Evolutionary conservation across 2,888 invertebrate genomes (phyloP).

Genomic region (Carpatolechia fugitivella): DNA sequence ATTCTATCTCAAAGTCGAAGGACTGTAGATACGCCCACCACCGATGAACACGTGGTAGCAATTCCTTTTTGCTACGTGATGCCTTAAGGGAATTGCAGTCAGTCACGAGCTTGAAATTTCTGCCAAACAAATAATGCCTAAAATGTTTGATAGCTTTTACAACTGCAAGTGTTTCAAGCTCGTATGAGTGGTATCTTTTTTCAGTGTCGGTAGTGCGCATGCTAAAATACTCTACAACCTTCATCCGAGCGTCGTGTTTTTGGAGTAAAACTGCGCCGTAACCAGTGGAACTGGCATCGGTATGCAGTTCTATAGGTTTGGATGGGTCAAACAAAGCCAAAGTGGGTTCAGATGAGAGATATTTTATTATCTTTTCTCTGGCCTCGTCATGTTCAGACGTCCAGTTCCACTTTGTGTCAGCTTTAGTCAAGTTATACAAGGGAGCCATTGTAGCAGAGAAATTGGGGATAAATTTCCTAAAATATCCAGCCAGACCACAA

Average conservation of each 20-base stretch:
- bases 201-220: conserved; percentile 13
- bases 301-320: background rate
- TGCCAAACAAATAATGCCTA: conserved; percentile 17
- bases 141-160: conserved; percentile 19
- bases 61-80: conserved; percentile 17
- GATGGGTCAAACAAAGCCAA: conserved; percentile 2
- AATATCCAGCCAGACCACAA: conserved; percentile 24
- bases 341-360: background rate
- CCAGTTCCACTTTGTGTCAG: conserved; percentile 4
- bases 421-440: conserved; percentile 8
- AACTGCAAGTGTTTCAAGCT: conserved; percentile 20
- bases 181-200: conserved; percentile 18
- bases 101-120: conserved; percentile 14
- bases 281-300: conserved; percentile 5
- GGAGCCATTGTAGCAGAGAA: conserved; percentile 7
- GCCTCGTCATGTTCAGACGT: background rate
- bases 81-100: conserved; percentile 18
- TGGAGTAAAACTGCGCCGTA: conserved; percentile 1
- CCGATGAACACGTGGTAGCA: conserved; percentile 18
- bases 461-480: conserved; percentile 18
- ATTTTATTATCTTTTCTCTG: background rate
- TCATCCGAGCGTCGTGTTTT: background rate
- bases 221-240: conserved; percentile 12
- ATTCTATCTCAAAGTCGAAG: conserved; percentile 23
- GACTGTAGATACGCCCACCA: conserved; percentile 23